Percentiles rank a stretch among this genome's conserved stretches.
Evolutionary conservation across 2,797 vertebrate species (phyloP).

Genomic region (Champsocephalus gunnari): DNA sequence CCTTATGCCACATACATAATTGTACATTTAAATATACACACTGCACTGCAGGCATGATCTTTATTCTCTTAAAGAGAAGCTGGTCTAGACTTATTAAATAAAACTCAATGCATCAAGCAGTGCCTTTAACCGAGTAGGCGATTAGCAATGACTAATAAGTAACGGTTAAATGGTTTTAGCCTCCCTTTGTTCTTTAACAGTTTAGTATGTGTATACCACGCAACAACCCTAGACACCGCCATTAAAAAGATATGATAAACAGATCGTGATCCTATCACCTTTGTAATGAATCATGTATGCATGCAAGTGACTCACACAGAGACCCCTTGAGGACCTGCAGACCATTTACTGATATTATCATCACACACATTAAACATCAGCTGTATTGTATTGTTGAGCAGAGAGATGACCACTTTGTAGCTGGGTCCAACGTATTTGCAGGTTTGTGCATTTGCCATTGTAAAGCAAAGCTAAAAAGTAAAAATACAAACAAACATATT

Average conservation of each 20-base stretch:
- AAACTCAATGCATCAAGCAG: not conserved
- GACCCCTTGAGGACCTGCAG: not conserved
- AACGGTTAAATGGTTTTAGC: too few relatives aligned
- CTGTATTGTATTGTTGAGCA: not conserved
- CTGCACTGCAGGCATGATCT: not conserved
- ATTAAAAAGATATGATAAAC: not conserved
- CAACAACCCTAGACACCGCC: not conserved
- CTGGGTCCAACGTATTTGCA: not conserved
- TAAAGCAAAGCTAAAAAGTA: not conserved
- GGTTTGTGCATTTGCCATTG: not conserved
- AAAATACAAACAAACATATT: not conserved
- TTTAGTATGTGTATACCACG: too few relatives aligned
- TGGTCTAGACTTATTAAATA: not conserved
- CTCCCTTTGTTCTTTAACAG: too few relatives aligned
- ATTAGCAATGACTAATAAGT: not conserved
- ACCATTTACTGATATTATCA: not conserved
- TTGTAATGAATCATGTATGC: not conserved
- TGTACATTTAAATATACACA: not conserved
- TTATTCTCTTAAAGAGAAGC: not conserved
- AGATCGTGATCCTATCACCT: not conserved
- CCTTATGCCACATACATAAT: not conserved
- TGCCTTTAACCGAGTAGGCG: not conserved
- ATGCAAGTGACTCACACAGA: not conserved
- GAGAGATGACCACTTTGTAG: not conserved
- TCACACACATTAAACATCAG: not conserved